Conservation (phyloP, 1,140 invertebrate species). For the Drosophila tropicalis region DNA sequence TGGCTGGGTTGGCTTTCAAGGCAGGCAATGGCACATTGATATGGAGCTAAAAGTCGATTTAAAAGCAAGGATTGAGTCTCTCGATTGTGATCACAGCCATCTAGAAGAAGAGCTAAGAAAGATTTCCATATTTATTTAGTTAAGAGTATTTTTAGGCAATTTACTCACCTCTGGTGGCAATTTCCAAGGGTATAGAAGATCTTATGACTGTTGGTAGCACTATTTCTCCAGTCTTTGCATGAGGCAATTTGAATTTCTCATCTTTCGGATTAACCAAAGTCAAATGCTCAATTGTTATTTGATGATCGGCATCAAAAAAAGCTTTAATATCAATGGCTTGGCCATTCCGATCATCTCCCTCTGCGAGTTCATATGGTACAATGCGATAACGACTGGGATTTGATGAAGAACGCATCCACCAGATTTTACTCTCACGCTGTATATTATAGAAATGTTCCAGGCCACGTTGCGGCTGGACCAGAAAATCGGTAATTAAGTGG, state of each 20-base stretch:
- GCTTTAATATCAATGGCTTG: constrained; percentile 72
- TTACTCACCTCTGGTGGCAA: constrained; percentile 58
- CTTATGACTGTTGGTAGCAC: constrained; percentile 57
- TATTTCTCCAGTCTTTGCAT: constrained; percentile 42
- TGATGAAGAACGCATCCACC: constrained; percentile 90
- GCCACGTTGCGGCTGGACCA: constrained; percentile 50
- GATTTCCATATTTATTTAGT: neutral
- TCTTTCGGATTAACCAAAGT: constrained; percentile 46
- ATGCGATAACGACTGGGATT: constrained; percentile 86
- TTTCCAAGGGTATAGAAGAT: constrained; percentile 66
- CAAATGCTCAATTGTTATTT: constrained; percentile 60
- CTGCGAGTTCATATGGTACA: constrained; percentile 84
- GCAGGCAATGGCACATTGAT: constrained; percentile 80
- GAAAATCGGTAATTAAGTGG: constrained; percentile 62
- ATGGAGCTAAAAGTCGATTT: constrained; percentile 89
- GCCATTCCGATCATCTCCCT: constrained; percentile 52
- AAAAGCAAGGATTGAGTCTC: constrained; percentile 84
- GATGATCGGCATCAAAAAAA: constrained; percentile 35
- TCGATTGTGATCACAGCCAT: constrained; percentile 60
- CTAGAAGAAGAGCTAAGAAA: constrained; percentile 62
- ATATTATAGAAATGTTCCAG: constrained; percentile 84
- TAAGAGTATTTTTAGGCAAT: neutral
- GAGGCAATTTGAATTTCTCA: constrained; percentile 37
- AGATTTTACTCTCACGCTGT: constrained; percentile 90
- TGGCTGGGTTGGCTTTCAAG: constrained; percentile 10